Evolutionary conservation across 2,113 vertebrate genomes (phyloP).

Genomic region (Penelope pileata): DNA sequence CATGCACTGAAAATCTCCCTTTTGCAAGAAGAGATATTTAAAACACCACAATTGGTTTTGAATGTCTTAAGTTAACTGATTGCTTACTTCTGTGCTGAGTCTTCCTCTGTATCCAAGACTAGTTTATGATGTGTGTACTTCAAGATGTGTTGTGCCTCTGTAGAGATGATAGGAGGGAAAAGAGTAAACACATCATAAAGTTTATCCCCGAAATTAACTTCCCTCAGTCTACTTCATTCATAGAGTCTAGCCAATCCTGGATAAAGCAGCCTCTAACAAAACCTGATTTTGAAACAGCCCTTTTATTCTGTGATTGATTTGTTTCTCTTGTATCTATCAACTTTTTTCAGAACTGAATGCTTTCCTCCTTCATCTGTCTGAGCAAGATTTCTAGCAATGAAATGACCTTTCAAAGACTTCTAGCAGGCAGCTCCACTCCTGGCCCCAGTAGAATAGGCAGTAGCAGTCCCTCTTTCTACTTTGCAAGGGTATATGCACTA

Average conservation of each 20-base stretch:
- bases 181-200: neutral
- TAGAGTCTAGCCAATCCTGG: neutral
- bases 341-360: conserved; percentile 59
- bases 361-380: conserved; percentile 56
- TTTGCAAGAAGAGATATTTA: neutral
- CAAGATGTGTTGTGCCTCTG: neutral
- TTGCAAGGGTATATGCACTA: conserved; percentile 42
- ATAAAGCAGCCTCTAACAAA: neutral
- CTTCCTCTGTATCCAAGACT: neutral
- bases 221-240: neutral
- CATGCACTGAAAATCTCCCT: neutral
- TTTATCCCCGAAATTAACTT: neutral
- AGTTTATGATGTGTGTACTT: neutral
- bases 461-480: conserved; percentile 45
- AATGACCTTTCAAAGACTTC: conserved; percentile 58
- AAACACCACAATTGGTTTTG: neutral
- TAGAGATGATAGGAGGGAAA: neutral
- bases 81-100: neutral
- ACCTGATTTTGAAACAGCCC: neutral
- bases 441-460: conserved; percentile 39
- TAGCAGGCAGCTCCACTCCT: conserved; percentile 56
- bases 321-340: conserved; percentile 50
- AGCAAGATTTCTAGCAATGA: conserved; percentile 53
- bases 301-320: conserved; percentile 17
- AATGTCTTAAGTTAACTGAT: neutral